Evolutionary conservation across 2,797 vertebrate genomes (phyloP).

Genomic region (Brachymystax lenok): DNA sequence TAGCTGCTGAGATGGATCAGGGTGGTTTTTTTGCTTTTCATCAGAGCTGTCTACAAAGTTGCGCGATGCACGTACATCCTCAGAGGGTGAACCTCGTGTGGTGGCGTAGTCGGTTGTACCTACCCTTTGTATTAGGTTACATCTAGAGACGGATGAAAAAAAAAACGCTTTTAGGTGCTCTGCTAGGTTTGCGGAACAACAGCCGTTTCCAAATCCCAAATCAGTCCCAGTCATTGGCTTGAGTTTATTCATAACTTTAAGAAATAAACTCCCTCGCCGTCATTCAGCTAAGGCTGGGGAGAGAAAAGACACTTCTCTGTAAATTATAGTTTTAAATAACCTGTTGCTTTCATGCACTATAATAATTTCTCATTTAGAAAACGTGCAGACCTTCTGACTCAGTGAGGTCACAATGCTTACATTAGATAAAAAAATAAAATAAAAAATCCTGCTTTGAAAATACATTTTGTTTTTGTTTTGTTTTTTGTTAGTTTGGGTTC

Average conservation of each 20-base stretch:
- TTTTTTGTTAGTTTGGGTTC: constrained; percentile 15
- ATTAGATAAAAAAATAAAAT: constrained; percentile 21
- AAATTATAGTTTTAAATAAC: constrained; percentile 65
- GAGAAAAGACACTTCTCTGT: constrained; percentile 54
- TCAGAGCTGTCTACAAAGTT: not conserved
- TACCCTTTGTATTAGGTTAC: not conserved
- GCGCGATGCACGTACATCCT: not conserved
- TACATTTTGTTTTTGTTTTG: not conserved
- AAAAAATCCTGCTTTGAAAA: constrained; percentile 20
- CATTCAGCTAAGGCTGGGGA: constrained; percentile 36
- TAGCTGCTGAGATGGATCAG: too few species aligned
- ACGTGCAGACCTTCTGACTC: constrained; percentile 58
- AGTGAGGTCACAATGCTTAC: constrained; percentile 41
- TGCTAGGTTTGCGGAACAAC: constrained; percentile 59
- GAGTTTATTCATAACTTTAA: constrained; percentile 57
- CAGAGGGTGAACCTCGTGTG: constrained; percentile 1
- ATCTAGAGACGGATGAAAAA: constrained; percentile 44
- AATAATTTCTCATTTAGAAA: constrained; percentile 70
- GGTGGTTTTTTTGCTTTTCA: not conserved
- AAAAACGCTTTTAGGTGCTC: constrained; percentile 60
- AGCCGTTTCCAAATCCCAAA: constrained; percentile 41
- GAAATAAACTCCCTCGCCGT: constrained; percentile 28
- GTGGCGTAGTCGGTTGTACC: constrained; percentile 1
- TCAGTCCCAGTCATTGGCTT: constrained; percentile 42
- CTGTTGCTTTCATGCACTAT: constrained; percentile 50